These are phyloP conservation scores for Cryptus armator DNA, from an alignment of 2,888 invertebrate species.

Conservation along the genomic window DNA sequence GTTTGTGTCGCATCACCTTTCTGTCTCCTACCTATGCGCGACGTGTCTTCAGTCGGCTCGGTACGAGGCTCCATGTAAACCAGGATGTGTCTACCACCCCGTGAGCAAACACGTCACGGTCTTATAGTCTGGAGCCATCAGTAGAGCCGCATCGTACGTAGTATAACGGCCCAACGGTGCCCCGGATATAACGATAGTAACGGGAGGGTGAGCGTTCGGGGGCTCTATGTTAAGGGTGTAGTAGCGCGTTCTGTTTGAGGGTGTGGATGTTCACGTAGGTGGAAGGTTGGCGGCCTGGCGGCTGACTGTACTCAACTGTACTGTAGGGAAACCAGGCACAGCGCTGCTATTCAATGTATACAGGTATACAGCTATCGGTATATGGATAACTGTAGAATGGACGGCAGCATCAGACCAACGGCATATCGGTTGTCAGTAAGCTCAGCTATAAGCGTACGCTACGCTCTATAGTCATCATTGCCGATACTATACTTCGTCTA, in stretches of 20 bases:
- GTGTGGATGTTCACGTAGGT: conserved; percentile 22
- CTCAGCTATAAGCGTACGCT: background rate
- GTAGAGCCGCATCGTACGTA: conserved; percentile 2
- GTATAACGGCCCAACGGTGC: conserved; percentile 23
- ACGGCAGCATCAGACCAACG: conserved; percentile 48
- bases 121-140: conserved; percentile 42
- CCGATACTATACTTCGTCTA: conserved; percentile 28
- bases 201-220: conserved; percentile 18
- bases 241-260: conserved; percentile 10
- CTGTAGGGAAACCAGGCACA: background rate
- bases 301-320: conserved; percentile 21
- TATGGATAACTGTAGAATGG: conserved; percentile 30
- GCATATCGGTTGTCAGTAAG: conserved; percentile 42
- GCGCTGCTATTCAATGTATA: background rate
- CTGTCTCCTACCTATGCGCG: background rate
- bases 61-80: conserved; percentile 27
- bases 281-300: conserved; percentile 37
- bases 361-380: conserved; percentile 1
- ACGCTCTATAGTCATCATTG: background rate
- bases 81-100: conserved; percentile 53
- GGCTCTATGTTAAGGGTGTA: conserved; percentile 19
- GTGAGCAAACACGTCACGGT: conserved; percentile 53
- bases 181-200: conserved; percentile 21
- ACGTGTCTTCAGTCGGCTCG: conserved; percentile 25
- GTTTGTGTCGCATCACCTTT: conserved; percentile 22